Conservation (phyloP, 2,113 vertebrate species). For the Sturnira hondurensis region DNA sequence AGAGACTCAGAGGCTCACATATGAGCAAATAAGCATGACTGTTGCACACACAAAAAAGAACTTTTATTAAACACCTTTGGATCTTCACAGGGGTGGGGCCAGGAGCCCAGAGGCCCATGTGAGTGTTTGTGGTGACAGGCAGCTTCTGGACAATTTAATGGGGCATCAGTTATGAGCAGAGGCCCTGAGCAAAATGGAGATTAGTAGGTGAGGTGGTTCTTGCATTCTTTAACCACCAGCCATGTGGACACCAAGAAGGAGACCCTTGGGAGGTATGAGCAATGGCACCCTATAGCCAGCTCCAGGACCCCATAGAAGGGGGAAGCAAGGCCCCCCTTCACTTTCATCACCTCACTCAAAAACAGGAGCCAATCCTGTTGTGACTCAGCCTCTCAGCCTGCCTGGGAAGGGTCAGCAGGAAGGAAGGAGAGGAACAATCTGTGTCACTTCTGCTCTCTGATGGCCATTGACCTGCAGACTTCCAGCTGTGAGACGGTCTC, state of each 20-base stretch:
- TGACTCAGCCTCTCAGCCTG: not conserved
- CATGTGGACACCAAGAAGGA: not conserved
- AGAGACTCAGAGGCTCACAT: not conserved
- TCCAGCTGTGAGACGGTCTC: not conserved
- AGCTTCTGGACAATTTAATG: not conserved
- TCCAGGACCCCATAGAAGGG: not conserved
- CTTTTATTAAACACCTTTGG: not conserved
- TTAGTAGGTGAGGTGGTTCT: not conserved
- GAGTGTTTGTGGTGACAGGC: not conserved
- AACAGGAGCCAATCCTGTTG: not conserved
- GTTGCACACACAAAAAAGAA: not conserved
- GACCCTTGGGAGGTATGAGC: not conserved
- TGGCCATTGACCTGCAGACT: not conserved
- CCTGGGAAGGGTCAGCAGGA: too few species aligned
- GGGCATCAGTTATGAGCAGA: not conserved
- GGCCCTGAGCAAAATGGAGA: not conserved
- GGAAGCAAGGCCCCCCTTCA: not conserved
- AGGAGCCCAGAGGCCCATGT: rapidly evolving
- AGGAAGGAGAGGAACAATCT: not conserved
- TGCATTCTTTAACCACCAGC: not conserved
- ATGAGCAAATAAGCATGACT: not conserved
- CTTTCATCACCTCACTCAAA: not conserved
- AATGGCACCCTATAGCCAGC: not conserved
- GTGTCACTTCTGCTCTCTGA: not conserved
- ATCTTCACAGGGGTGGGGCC: not conserved